Evolutionary conservation across 2,888 invertebrate species (phyloP).

Genomic region (Lasiommata megera): DNA sequence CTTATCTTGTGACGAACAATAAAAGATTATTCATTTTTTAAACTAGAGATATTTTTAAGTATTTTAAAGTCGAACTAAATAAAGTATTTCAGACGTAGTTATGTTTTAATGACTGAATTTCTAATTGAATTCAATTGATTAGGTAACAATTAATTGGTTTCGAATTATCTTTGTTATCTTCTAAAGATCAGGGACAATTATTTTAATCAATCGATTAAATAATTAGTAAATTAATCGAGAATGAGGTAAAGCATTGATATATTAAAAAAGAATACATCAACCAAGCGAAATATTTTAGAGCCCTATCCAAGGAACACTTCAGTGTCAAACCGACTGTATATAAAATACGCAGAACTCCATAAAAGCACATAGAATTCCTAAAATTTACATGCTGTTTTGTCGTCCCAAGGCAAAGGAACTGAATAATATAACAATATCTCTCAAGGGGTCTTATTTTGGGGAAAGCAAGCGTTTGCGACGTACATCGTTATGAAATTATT

Average conservation of each 20-base stretch:
- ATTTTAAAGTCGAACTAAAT: no score
- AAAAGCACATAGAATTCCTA: constrained; percentile 3
- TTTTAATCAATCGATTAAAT: no score
- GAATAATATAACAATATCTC: constrained; percentile 14
- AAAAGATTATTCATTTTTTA: no score
- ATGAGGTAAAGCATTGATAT: background rate
- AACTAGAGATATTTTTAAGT: no score
- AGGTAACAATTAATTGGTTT: no score
- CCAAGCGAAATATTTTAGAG: background rate
- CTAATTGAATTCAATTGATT: no score
- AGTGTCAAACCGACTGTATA: background rate
- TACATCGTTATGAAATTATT: constrained; percentile 9
- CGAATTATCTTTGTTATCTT: no score
- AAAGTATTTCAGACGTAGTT: no score
- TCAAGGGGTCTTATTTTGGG: constrained; percentile 2
- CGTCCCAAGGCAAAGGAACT: constrained; percentile 2
- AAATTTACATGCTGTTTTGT: constrained; percentile 10
- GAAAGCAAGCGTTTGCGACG: constrained; percentile 5
- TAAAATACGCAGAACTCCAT: constrained; percentile 1
- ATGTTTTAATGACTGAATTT: no score
- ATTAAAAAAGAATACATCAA: background rate
- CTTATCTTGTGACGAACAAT: no score
- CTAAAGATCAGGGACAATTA: no score
- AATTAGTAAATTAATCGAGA: no score
- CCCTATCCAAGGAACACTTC: background rate